Evolutionary conservation across 2,888 invertebrate genomes (phyloP).

Genomic region (Altica lythri): DNA sequence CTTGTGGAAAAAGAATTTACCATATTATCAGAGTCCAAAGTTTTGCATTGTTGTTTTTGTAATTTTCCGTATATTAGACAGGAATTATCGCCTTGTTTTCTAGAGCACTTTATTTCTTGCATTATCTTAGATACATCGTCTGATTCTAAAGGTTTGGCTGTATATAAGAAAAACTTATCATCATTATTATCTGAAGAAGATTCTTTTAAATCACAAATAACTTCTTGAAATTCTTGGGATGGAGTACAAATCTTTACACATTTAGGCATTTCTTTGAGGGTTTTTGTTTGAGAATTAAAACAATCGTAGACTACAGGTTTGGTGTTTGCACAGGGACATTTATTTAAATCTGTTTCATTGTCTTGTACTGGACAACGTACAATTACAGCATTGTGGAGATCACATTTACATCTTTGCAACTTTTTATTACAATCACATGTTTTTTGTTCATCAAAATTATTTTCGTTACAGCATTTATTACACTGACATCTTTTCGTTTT

Average conservation of each 20-base stretch:
- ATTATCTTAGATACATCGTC: background rate
- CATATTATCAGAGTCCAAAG: too few relatives aligned
- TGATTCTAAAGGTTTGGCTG: slow-evolving; percentile 1
- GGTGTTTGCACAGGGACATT: background rate
- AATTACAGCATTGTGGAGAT: background rate
- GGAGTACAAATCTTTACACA: too few relatives aligned
- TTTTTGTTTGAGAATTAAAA: too few relatives aligned
- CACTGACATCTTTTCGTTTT: slow-evolving; percentile 4
- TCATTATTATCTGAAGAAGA: background rate
- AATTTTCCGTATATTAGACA: too few relatives aligned
- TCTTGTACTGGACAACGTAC: background rate
- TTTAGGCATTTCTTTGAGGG: too few relatives aligned
- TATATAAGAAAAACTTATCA: background rate
- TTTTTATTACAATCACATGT: background rate
- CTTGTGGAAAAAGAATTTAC: too few relatives aligned
- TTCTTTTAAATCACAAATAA: background rate
- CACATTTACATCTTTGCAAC: too few relatives aligned
- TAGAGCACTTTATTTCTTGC: background rate
- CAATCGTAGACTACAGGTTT: too few relatives aligned
- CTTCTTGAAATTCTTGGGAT: background rate
- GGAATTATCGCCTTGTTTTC: too few relatives aligned
- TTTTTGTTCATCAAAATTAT: background rate
- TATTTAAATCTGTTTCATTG: background rate
- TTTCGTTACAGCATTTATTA: background rate
- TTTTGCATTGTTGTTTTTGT: too few relatives aligned